Conservation (phyloP, 1,140 invertebrate genomes). For the Camponotus floridanus region DNA sequence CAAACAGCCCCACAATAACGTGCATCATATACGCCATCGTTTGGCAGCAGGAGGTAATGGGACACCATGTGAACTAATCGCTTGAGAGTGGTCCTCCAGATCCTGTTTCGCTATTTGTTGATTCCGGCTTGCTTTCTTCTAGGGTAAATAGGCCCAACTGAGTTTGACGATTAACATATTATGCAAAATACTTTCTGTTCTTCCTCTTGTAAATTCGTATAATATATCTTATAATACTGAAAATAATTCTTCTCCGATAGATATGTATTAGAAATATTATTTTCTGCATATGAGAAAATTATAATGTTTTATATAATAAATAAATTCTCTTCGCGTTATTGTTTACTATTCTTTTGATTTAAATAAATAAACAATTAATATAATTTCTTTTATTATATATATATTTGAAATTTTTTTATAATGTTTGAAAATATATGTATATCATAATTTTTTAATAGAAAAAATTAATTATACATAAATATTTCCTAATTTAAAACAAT, state of each 20-base stretch:
- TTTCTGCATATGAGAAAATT: neutral
- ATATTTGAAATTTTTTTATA: neutral
- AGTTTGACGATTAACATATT: slow-evolving; percentile 46
- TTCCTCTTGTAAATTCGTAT: neutral
- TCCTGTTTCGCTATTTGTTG: slow-evolving; percentile 82
- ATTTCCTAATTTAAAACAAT: neutral
- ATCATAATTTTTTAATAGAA: neutral
- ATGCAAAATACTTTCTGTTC: slow-evolving; percentile 21
- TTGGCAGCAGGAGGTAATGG: slow-evolving; percentile 78
- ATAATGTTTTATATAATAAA: neutral
- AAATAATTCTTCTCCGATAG: neutral
- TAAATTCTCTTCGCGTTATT: neutral
- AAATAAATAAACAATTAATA: neutral
- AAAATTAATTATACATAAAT: neutral
- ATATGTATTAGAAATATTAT: neutral
- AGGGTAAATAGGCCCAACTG: slow-evolving; percentile 46
- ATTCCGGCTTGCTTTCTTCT: slow-evolving; percentile 64
- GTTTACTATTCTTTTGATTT: neutral
- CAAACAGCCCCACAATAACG: slow-evolving; percentile 82
- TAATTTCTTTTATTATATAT: no score
- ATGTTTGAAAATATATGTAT: slow-evolving; percentile 6
- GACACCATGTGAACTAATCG: slow-evolving; percentile 86
- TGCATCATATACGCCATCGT: slow-evolving; percentile 66
- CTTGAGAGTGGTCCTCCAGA: slow-evolving; percentile 80
- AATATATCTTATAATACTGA: neutral